A percentile compares a stretch with the other conserved stretches of the same genome.
Conservation (phyloP, 2,113 vertebrate genomes). For the Myxocyprinus asiaticus region DNA sequence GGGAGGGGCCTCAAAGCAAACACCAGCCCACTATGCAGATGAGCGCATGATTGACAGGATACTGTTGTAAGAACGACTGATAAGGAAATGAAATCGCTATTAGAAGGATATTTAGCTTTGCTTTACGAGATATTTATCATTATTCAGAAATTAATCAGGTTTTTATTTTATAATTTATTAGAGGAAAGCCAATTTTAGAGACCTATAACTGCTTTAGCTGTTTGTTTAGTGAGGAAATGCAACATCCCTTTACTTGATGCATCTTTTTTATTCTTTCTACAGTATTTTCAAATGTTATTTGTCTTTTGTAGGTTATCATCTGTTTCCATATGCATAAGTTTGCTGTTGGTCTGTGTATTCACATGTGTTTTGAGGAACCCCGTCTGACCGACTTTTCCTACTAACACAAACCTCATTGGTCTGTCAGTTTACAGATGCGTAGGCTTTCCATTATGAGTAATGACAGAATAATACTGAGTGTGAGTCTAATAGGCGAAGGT, state of each 20-base stretch:
- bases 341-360: constrained; percentile 7
- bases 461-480: constrained; percentile 39
- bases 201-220: constrained; percentile 66
- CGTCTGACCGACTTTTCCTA: constrained; percentile 7
- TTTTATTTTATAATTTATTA: constrained; percentile 76
- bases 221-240: constrained; percentile 73
- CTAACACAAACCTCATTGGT: constrained; percentile 48
- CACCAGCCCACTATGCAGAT: constrained; percentile 63
- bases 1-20: constrained; percentile 53
- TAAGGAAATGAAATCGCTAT: constrained; percentile 6
- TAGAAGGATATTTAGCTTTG: constrained; percentile 29
- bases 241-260: constrained; percentile 80
- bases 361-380: neutral
- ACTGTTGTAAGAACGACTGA: constrained; percentile 1
- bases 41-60: constrained; percentile 63
- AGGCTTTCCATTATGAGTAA: constrained; percentile 45
- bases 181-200: constrained; percentile 66
- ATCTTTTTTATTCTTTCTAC: constrained; percentile 62
- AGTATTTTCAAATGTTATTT: constrained; percentile 45
- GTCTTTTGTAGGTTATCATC: constrained; percentile 27
- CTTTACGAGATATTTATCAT: constrained; percentile 16
- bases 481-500: constrained; percentile 42
- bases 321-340: neutral
- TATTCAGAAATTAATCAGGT: constrained; percentile 48
- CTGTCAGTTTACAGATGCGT: constrained; percentile 38